Evolutionary conservation across 2,888 invertebrate genomes (phyloP).

Genomic region (Yponomeuta malinellus): DNA sequence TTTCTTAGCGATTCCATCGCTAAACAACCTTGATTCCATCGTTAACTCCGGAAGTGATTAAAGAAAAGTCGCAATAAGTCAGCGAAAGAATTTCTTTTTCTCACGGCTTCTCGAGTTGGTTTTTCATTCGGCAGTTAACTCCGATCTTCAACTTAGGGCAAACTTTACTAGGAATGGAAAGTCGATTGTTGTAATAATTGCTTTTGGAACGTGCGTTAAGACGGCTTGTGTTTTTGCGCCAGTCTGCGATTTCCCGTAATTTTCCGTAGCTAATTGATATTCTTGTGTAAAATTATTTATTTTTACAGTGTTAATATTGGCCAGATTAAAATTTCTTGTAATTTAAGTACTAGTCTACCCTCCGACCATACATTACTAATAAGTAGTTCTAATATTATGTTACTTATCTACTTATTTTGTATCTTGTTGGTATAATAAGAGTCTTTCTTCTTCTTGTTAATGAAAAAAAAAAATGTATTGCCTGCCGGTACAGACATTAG

Average conservation of each 20-base stretch:
- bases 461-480: too few species aligned
- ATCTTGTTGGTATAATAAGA: too few species aligned
- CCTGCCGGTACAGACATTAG: too few species aligned
- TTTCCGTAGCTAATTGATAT: background rate
- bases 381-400: too few species aligned
- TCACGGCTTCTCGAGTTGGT: background rate
- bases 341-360: too few species aligned
- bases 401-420: too few species aligned
- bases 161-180: background rate
- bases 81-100: background rate
- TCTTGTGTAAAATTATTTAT: background rate
- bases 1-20: too few species aligned
- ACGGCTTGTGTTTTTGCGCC: background rate
- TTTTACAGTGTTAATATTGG: too few species aligned
- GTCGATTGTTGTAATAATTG: background rate
- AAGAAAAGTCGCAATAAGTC: background rate
- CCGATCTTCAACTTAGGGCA: background rate
- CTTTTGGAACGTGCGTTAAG: background rate
- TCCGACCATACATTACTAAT: too few species aligned
- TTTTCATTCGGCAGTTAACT: background rate
- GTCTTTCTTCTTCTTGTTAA: too few species aligned
- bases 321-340: too few species aligned
- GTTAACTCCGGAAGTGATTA: background rate
- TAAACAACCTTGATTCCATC: background rate
- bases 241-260: background rate